phyloP scores from a whole-genome alignment of 2,797 vertebrate genomes.

The Lycodopsis pacificus region DNA sequence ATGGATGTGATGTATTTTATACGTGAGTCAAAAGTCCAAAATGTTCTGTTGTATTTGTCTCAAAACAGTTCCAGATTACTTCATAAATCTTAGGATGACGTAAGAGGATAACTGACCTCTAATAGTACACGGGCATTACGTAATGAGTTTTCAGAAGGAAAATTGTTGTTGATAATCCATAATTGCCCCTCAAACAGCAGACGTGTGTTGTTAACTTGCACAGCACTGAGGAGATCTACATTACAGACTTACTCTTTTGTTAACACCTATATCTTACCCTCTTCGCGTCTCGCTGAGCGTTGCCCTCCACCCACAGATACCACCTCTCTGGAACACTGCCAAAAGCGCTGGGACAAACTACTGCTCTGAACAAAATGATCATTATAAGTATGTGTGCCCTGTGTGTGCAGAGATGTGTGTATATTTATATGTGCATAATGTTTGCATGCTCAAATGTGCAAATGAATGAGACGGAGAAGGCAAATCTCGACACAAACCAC shows the following conservation, averaged over 20 bases:
- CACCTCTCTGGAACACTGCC: conserved; percentile 41
- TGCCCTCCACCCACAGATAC: conserved; percentile 42
- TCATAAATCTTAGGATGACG: conserved; percentile 4
- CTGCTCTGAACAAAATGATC: conserved; percentile 39
- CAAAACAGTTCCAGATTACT: background rate
- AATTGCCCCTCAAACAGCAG: conserved; percentile 28
- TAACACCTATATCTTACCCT: conserved; percentile 25
- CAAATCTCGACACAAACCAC: conserved; percentile 53
- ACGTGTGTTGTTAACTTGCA: conserved; percentile 6
- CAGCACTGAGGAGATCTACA: conserved; percentile 7
- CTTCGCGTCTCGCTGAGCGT: conserved; percentile 30
- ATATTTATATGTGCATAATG: conserved; percentile 1
- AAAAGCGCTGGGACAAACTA: conserved; percentile 37
- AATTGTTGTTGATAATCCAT: conserved; percentile 45
- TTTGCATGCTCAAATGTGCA: conserved; percentile 23
- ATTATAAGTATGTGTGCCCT: conserved; percentile 34
- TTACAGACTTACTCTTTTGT: conserved; percentile 23
- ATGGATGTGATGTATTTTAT: background rate
- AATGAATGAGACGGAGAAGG: conserved; percentile 52
- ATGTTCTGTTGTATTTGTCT: background rate
- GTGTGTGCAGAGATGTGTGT: conserved; percentile 2
- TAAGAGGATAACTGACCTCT: conserved; percentile 9
- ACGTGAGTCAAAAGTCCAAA: background rate
- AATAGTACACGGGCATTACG: conserved; percentile 8
- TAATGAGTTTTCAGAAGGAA: conserved; percentile 24